Evolutionary conservation across 2,888 invertebrate genomes (phyloP).

Genomic region (Myathropa florea): DNA sequence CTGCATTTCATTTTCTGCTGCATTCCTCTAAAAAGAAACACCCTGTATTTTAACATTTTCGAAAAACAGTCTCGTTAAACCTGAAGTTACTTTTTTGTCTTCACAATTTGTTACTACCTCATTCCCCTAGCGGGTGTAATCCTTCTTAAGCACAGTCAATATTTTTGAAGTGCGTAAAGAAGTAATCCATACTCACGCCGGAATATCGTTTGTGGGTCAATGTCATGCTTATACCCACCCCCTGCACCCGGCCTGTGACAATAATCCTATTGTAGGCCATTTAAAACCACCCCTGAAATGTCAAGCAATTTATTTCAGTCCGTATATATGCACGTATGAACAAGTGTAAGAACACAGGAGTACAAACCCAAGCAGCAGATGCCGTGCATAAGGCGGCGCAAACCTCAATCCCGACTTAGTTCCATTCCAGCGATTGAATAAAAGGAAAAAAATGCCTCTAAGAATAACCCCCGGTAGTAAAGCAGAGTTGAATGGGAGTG

Average conservation of each 20-base stretch:
- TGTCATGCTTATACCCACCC: not conserved
- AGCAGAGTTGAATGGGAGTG: not conserved
- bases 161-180: no score
- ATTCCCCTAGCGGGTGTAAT: no score
- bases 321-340: not conserved
- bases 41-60: no score
- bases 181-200: no score
- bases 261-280: not conserved
- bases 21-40: no score
- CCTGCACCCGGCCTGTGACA: not conserved
- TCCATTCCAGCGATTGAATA: conserved; percentile 5
- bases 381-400: not conserved
- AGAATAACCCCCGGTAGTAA: not conserved
- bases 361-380: not conserved
- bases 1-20: no score
- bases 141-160: no score
- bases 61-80: no score
- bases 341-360: not conserved
- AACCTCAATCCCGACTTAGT: conserved; percentile 43
- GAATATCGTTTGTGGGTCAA: not conserved
- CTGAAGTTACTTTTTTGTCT: no score
- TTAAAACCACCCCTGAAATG: not conserved
- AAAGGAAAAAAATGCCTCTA: not conserved
- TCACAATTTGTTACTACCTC: no score
- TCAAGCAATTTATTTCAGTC: no score